Conservation (phyloP, 2,113 vertebrate genomes). For the Theristicus caerulescens region DNA sequence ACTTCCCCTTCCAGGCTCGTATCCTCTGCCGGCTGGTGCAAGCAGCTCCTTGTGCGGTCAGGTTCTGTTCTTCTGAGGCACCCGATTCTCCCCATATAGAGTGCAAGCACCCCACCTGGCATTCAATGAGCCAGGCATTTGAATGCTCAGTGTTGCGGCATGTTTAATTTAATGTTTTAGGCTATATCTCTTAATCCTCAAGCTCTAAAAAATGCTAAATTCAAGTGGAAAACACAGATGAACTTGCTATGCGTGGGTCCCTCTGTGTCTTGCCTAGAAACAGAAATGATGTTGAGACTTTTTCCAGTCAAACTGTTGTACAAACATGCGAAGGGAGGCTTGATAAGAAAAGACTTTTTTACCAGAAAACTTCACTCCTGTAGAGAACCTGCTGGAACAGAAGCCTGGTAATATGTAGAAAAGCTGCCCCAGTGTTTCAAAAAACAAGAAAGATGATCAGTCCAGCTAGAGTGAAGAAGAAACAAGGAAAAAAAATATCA, state of each 20-base stretch:
- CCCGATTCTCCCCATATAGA: background rate
- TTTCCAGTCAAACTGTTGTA: background rate
- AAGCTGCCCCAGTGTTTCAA: background rate
- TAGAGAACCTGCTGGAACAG: background rate
- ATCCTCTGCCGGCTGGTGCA: background rate
- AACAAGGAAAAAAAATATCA: background rate
- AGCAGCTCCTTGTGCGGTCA: background rate
- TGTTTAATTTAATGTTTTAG: background rate
- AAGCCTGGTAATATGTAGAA: background rate
- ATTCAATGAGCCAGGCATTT: background rate
- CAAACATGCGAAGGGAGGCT: background rate
- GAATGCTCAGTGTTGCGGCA: background rate
- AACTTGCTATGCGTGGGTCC: background rate
- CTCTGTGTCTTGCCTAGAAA: background rate
- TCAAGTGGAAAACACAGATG: background rate
- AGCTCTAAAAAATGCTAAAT: background rate
- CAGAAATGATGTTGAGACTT: background rate
- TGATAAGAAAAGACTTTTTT: background rate
- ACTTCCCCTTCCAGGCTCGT: background rate
- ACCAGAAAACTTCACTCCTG: background rate
- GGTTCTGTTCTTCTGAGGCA: background rate
- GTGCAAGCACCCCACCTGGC: background rate
- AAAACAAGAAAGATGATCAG: background rate
- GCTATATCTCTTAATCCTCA: background rate
- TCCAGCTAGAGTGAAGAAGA: background rate